Base-by-base conservation (phyloP, 1,140 invertebrate genomes). In the Papilio machaon region DNA sequence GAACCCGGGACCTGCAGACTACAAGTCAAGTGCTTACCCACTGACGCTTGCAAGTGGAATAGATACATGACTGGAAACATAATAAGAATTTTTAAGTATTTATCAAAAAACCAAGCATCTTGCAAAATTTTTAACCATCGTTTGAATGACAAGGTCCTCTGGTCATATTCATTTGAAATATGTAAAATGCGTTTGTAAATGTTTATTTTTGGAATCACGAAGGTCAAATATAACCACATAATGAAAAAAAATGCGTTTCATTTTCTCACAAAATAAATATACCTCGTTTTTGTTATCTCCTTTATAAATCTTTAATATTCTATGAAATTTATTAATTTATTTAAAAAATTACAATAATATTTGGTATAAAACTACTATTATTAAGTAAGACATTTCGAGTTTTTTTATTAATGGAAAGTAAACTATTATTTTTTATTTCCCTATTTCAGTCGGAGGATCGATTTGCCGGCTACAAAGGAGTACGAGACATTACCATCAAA, bases 401-500 rank as follows among this genome's bases (percentile, higher is more conserved):
- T 54, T 54, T 54, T 54, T 17, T 54, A 4, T 67, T 11, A 5
- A 30, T 2, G 17, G 4, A 19, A 60, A 60, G 6, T 19, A n/a
- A 60, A 60, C 7, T 23, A 60, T 38, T 13, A 70, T 70, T 70
- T 35, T 70, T 5, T 30, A 13, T 84, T 80, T 86, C 81, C 76
- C 49, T 58, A 19, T 94, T 93, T 78, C 95, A 96, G 96, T 95
- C 96, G 60, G 97, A 98, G 92, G 97, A 98, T 91, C 96, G 95
- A 82, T 95, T 93, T 86, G 95, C 95, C 77, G 96, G 96, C 79
- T 98, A 97, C 95, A 97, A 97, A 91, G 97, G 97, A 81, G 96
- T 98, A 8, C 95, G 96, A 82, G 96, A 96, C 30, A 96, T 98
- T 74, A 96, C 96, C 64, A 96, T 98, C 86, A 97, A 97, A 94